These are phyloP conservation scores for Nysson spinosus DNA, from an alignment of 2,888 invertebrate genomes.

Conservation along the genomic window DNA sequence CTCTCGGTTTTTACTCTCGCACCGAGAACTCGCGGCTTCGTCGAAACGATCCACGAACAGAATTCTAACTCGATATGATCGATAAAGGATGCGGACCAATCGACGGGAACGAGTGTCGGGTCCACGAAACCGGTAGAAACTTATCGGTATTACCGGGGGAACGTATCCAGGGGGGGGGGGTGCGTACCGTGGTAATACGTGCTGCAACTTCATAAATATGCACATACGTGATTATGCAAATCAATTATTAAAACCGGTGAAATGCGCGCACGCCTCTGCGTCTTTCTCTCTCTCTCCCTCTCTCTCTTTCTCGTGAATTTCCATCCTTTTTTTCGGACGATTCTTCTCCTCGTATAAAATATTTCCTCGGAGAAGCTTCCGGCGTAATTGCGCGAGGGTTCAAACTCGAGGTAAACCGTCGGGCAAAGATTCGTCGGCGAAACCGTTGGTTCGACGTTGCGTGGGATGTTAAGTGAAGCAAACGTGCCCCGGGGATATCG, in stretches of 20 bases:
- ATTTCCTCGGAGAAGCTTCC: slow-evolving; percentile 36
- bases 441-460: slow-evolving; percentile 38
- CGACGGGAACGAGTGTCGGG: slow-evolving; percentile 43
- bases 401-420: no score
- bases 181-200: slow-evolving; percentile 43
- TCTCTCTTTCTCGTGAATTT: no score
- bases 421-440: slow-evolving; percentile 2
- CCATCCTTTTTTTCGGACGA: no score
- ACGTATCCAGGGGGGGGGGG: slow-evolving; percentile 54
- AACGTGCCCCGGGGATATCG: slow-evolving; percentile 67
- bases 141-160: slow-evolving; percentile 58
- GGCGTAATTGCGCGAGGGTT: slow-evolving; percentile 15
- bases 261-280: slow-evolving; percentile 46
- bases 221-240: slow-evolving; percentile 61
- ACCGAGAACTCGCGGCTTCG: slow-evolving; percentile 3
- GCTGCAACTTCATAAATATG: slow-evolving; percentile 61
- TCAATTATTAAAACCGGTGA: slow-evolving; percentile 58
- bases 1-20: no score
- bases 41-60: slow-evolving; percentile 20
- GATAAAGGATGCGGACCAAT: slow-evolving; percentile 51
- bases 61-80: no score
- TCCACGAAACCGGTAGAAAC: slow-evolving; percentile 49
- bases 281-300: no score
- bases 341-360: slow-evolving; percentile 29
- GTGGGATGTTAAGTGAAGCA: slow-evolving; percentile 68